A percentile compares a stretch with the other conserved stretches of the same genome.
Evolutionary conservation across 1,140 invertebrate genomes (phyloP).

Genomic region (Notospermus geniculatus): DNA sequence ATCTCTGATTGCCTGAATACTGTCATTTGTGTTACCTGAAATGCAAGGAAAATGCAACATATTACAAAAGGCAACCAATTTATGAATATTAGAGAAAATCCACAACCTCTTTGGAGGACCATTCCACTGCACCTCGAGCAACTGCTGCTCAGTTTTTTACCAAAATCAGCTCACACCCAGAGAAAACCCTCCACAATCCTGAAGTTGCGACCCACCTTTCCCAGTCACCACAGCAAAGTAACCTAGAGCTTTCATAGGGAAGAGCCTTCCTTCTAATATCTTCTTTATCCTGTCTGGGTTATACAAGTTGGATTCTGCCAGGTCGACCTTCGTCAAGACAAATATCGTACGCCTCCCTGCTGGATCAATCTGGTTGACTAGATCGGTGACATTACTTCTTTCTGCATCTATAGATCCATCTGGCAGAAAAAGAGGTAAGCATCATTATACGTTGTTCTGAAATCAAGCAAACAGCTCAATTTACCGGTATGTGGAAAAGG

Average conservation of each 20-base stretch:
- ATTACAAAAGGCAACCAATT: too few species aligned
- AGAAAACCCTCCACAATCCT: too few species aligned
- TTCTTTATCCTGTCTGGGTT: slow-evolving; percentile 94
- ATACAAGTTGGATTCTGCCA: slow-evolving; percentile 91
- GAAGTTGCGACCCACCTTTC: too few species aligned
- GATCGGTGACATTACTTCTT: slow-evolving; percentile 95
- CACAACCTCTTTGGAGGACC: too few species aligned
- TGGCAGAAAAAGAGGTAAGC: slow-evolving; percentile 16
- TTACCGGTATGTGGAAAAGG: too few species aligned
- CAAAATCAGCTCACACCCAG: background rate
- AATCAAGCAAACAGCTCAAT: too few species aligned
- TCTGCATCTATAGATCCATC: slow-evolving; percentile 99
- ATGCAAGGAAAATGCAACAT: too few species aligned
- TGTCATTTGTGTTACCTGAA: slow-evolving; percentile 81
- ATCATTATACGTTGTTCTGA: too few species aligned
- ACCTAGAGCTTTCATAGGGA: slow-evolving; percentile 98
- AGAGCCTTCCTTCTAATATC: slow-evolving; percentile 93
- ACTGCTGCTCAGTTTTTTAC: too few species aligned
- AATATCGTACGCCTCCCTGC: slow-evolving; percentile 95
- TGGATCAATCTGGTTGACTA: slow-evolving; percentile 94
- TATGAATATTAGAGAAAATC: too few species aligned
- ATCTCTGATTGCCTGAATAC: slow-evolving; percentile 87
- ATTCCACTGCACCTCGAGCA: too few species aligned
- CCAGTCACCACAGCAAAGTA: slow-evolving; percentile 99
- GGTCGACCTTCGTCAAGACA: slow-evolving; percentile 91